phyloP scores from a whole-genome alignment of 1,140 invertebrate genomes.

The Drosophila kanapiae region DNA sequence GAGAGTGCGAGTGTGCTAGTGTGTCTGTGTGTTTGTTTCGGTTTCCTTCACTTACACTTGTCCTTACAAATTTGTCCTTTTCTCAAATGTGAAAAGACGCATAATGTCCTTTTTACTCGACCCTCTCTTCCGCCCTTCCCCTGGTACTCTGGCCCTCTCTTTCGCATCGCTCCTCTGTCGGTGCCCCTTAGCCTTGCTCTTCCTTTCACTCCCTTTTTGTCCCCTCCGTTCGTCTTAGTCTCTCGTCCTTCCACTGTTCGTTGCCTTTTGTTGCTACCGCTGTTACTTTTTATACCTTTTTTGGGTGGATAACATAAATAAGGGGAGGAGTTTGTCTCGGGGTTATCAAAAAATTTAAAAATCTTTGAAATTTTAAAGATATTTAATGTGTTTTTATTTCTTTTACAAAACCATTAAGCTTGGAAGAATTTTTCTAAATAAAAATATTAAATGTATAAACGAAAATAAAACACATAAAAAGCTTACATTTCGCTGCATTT shows the following conservation, averaged over 20 bases:
- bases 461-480: too few relatives aligned
- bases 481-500: too few relatives aligned
- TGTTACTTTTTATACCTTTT: conserved; percentile 30
- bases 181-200: conserved; percentile 36
- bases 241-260: conserved; percentile 27
- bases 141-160: neutral
- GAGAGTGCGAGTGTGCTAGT: conserved; percentile 30
- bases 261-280: conserved; percentile 32
- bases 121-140: conserved; percentile 21
- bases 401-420: too few relatives aligned
- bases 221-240: conserved; percentile 17
- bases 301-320: neutral
- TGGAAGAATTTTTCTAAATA: neutral
- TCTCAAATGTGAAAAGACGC: conserved; percentile 84
- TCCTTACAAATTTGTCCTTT: conserved; percentile 84
- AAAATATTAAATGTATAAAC: too few relatives aligned
- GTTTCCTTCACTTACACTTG: conserved; percentile 81
- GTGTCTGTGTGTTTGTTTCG: conserved; percentile 58
- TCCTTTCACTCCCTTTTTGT: conserved; percentile 17
- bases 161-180: conserved; percentile 6
- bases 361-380: too few relatives aligned
- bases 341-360: too few relatives aligned
- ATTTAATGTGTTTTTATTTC: too few relatives aligned
- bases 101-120: conserved; percentile 81
- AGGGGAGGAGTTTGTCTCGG: neutral